Evolutionary conservation across 2,888 invertebrate genomes (phyloP), one percentile per base, ranked within the genome.

Genomic region (Drosophila austrosaltans): DNA sequence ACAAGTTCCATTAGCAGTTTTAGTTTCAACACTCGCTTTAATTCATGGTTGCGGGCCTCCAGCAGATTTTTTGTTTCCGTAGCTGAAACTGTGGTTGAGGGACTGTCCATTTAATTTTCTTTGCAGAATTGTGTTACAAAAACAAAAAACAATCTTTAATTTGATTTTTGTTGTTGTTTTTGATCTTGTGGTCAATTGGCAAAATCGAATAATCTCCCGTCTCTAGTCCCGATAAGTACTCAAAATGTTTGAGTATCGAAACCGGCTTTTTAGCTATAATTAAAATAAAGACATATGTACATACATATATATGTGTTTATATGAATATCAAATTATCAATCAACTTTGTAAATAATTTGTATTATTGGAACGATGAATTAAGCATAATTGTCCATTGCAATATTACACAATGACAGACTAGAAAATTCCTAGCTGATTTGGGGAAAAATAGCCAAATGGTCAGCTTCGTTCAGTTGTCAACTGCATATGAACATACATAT

Each of bases 11-110:
- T 44, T 2, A 92, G 74, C 2, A 91, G 69, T 25, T 86, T 85
- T 4, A 91, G 56, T 30, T 90, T 91, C 2, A 90, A 72, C 0
- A 91, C 79, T 56, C 81, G 90, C 2, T 72, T 67, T 2, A 91
- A 61, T 53, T 90, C 89, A 0, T 62, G 63, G 39, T 86, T 76
- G 2, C 89, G 89, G 0, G 78, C 66, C 65, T 82, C 81, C 6
- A 72, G 53, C 36, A 91, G 63, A 36, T 91, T 90, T 48, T 79
- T 77, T 0, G 77, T 83, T 53, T 91, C 90, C 0, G 85, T 79
- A 54, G 69, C 78, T 7, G 88, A 70, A 28, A 90, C 85, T 20
- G 81, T 79, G 3, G 74, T 72, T n/a, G 82, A 84, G 63, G 83
- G 80, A 58, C 75, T 78, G 25, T 64, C 54, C 63, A 63, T 69